Evolutionary conservation across 2,113 vertebrate genomes (phyloP).

Genomic region (Callithrix jacchus): DNA sequence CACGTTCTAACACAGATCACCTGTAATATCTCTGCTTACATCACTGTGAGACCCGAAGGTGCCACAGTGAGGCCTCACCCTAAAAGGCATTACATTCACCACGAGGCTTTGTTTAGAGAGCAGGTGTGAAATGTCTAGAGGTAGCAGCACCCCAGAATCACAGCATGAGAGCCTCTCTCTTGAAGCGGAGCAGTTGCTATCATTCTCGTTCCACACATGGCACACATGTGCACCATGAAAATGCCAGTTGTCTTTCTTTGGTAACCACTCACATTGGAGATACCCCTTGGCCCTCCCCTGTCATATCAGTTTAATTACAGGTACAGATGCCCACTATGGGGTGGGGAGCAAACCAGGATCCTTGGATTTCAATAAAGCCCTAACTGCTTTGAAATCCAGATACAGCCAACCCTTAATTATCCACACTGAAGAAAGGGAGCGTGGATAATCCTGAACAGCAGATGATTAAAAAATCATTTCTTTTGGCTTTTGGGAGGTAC

Average conservation of each 20-base stretch:
- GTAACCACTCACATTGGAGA: conserved; percentile 25
- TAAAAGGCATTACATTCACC: neutral
- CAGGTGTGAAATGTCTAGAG: neutral
- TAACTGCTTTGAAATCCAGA: conserved; percentile 72
- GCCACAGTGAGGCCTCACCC: neutral
- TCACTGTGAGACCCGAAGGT: neutral
- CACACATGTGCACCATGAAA: neutral
- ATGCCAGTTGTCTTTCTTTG: neutral
- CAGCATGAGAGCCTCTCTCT: neutral
- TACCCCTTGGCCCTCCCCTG: neutral
- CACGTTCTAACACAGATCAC: neutral
- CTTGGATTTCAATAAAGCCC: conserved; percentile 65
- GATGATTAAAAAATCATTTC: conserved; percentile 76
- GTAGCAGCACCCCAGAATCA: neutral
- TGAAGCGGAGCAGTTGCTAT: neutral
- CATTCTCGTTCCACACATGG: neutral
- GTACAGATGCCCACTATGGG: conserved; percentile 24
- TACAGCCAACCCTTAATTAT: conserved; percentile 71
- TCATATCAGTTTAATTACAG: conserved; percentile 68
- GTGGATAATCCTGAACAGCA: conserved; percentile 69
- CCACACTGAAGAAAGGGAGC: conserved; percentile 60
- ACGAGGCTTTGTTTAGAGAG: neutral
- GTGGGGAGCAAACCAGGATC: neutral
- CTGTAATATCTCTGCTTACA: neutral
- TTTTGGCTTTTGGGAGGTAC: conserved; percentile 61